These are phyloP conservation scores for Calameuta pallipes DNA, from an alignment of 2,888 invertebrate genomes.

Conservation along the genomic window DNA sequence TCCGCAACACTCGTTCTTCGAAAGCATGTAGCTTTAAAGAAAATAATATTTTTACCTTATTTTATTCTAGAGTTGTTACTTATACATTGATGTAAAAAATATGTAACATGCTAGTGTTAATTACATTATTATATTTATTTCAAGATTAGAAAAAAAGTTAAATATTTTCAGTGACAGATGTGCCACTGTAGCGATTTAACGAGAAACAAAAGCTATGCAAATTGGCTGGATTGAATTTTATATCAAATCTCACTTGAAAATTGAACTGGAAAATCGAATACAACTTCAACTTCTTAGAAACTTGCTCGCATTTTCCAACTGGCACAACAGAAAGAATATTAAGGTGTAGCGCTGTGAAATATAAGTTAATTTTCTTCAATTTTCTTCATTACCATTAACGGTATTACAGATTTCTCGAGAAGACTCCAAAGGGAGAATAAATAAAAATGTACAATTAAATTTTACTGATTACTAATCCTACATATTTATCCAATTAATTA, in stretches of 20 bases:
- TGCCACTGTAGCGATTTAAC: not conserved
- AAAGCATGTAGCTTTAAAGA: no score
- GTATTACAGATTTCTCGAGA: not conserved
- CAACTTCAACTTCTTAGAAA: not conserved
- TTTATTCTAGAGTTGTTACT: no score
- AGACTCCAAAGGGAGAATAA: not conserved
- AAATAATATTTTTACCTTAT: no score
- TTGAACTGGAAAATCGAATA: slow-evolving; percentile 8
- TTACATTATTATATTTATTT: not conserved
- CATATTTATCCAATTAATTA: not conserved
- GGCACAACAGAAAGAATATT: not conserved
- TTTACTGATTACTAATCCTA: not conserved
- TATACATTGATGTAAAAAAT: no score
- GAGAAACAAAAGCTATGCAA: slow-evolving; percentile 35
- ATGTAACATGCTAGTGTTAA: not conserved
- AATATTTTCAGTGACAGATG: not conserved
- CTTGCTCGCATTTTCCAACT: not conserved
- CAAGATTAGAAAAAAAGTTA: not conserved
- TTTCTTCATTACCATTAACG: not conserved
- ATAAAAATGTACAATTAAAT: not conserved
- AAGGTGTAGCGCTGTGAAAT: not conserved
- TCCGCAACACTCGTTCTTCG: no score
- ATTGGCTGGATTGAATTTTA: slow-evolving; percentile 40
- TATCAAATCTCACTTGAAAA: slow-evolving; percentile 15
- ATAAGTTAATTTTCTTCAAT: not conserved